phyloP scores from a whole-genome alignment of 2,888 invertebrate species.

The Ormyrus pomaceus region DNA sequence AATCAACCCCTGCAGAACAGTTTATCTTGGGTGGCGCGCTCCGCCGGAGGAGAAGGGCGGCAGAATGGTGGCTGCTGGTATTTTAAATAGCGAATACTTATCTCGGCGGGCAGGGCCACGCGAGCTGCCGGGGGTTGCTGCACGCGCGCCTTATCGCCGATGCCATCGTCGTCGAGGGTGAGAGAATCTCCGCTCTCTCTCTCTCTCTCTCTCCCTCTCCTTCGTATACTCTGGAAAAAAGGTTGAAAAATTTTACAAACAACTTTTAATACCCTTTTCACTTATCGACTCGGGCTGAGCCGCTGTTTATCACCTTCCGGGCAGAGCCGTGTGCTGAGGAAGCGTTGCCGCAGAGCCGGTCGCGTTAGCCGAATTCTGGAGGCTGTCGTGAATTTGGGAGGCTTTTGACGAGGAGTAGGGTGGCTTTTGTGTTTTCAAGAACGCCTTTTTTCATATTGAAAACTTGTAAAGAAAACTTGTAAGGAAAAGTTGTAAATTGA shows the following conservation, averaged over 20 bases:
- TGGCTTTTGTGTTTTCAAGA: too few relatives aligned
- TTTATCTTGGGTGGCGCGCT: slow-evolving; percentile 68
- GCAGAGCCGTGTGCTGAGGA: too few relatives aligned
- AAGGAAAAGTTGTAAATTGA: too few relatives aligned
- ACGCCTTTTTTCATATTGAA: too few relatives aligned
- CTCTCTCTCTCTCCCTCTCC: too few relatives aligned
- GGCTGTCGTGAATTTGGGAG: too few relatives aligned
- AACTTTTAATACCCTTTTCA: slow-evolving; percentile 15
- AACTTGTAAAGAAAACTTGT: too few relatives aligned
- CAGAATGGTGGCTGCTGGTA: slow-evolving; percentile 67
- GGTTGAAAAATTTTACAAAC: slow-evolving; percentile 4
- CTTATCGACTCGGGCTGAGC: background rate
- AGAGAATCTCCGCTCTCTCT: background rate
- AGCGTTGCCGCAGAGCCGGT: too few relatives aligned
- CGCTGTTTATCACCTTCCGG: background rate
- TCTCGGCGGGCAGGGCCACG: slow-evolving; percentile 50
- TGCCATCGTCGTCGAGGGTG: slow-evolving; percentile 15
- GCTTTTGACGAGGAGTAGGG: too few relatives aligned
- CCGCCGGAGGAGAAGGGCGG: slow-evolving; percentile 38
- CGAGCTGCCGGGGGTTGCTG: slow-evolving; percentile 29
- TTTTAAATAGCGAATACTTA: slow-evolving; percentile 74
- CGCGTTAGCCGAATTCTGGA: too few relatives aligned
- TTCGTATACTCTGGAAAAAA: too few relatives aligned
- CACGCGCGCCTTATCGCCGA: slow-evolving; percentile 51
- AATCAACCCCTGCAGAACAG: slow-evolving; percentile 72